Conservation (phyloP, 2,113 vertebrate genomes). For the Saimiri boliviensis region DNA sequence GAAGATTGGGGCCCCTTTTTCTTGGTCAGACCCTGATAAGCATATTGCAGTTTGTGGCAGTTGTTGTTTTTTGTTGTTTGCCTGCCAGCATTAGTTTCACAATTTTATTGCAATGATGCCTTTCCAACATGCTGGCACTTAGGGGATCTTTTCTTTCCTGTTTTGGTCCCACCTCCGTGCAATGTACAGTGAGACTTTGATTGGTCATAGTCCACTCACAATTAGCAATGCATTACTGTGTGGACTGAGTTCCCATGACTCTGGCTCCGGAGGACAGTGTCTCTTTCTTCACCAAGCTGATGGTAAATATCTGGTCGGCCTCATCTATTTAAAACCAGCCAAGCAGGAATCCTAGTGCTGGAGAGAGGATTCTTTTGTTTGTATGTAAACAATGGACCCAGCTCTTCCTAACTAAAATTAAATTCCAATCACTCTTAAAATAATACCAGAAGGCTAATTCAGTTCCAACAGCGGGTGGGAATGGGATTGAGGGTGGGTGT, state of each 20-base stretch:
- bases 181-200: constrained; percentile 70
- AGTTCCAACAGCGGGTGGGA: neutral
- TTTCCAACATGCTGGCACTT: constrained; percentile 50
- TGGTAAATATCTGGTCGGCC: constrained; percentile 76
- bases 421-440: constrained; percentile 72
- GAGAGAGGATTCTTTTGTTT: constrained; percentile 76
- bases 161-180: constrained; percentile 62
- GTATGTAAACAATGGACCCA: constrained; percentile 70
- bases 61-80: constrained; percentile 15
- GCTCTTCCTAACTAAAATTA: constrained; percentile 76
- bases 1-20: constrained; percentile 66
- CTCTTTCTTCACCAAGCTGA: constrained; percentile 82
- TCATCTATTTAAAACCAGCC: constrained; percentile 78
- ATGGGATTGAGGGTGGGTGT: neutral
- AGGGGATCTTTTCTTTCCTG: constrained; percentile 63
- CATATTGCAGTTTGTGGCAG: constrained; percentile 75
- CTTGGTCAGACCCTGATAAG: constrained; percentile 63
- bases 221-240: constrained; percentile 20
- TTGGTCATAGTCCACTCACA: constrained; percentile 56
- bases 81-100: constrained; percentile 59
- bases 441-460: constrained; percentile 59
- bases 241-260: constrained; percentile 35
- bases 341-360: constrained; percentile 54
- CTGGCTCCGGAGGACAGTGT: constrained; percentile 78
- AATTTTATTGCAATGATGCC: constrained; percentile 80